Conservation (phyloP, 2,113 vertebrate genomes). For the Rhabdornis inornatus region DNA sequence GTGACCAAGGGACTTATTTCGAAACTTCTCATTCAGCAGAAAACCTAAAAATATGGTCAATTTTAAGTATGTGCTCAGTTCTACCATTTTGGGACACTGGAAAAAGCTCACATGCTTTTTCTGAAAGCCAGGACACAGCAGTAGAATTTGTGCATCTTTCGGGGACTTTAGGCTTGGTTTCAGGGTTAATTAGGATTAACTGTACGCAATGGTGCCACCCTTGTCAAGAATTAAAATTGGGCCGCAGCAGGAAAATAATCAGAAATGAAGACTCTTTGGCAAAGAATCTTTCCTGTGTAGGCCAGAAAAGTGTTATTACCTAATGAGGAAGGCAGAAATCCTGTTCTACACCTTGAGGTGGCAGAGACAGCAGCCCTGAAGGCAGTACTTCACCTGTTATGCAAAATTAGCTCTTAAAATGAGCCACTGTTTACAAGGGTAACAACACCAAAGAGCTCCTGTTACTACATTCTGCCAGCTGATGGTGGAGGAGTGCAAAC, state of each 20-base stretch:
- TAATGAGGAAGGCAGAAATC: neutral
- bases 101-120: neutral
- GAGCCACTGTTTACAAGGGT: neutral
- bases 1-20: neutral
- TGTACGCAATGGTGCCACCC: neutral
- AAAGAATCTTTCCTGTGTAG: neutral
- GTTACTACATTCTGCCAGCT: neutral
- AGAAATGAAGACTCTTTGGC: neutral
- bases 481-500: neutral
- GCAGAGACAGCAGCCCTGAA: neutral
- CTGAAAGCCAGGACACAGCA: neutral
- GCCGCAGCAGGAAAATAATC: neutral
- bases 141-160: neutral
- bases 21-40: neutral
- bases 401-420: neutral
- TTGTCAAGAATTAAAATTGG: neutral
- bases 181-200: neutral
- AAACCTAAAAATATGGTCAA: neutral
- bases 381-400: neutral
- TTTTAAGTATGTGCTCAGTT: neutral
- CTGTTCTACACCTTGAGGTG: neutral
- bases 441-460: neutral
- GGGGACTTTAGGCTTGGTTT: neutral
- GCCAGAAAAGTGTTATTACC: neutral
- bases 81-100: neutral